Evolutionary conservation across 2,888 invertebrate species (phyloP).

Genomic region (Calliphora vomitoria): DNA sequence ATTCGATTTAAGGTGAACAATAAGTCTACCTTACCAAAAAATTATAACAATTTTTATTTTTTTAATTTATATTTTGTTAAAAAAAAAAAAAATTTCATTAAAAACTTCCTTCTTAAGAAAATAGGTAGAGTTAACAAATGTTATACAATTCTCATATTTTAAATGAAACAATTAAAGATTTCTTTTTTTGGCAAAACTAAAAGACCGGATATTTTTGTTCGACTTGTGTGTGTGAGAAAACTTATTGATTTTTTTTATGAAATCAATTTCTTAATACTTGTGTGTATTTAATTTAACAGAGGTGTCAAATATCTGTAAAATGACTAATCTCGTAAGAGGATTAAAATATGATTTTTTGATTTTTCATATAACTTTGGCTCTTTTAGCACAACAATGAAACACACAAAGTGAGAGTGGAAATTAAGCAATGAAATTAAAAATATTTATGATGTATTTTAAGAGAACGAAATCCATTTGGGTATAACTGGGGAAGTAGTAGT

Average conservation of each 20-base stretch:
- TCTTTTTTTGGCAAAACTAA: not conserved
- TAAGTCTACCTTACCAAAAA: too few relatives aligned
- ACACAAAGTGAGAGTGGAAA: slow-evolving; percentile 27
- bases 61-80: too few relatives aligned
- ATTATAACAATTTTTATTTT: too few relatives aligned
- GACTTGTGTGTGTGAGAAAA: not conserved
- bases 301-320: slow-evolving; percentile 63
- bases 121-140: not conserved
- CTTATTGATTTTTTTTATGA: not conserved
- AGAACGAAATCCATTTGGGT: too few relatives aligned
- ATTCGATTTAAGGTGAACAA: too few relatives aligned
- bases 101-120: slow-evolving; percentile 37
- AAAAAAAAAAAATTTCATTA: too few relatives aligned
- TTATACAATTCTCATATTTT: not conserved
- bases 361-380: not conserved
- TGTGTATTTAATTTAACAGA: slow-evolving; percentile 48
- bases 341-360: slow-evolving; percentile 57
- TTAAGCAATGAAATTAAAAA: not conserved
- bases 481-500: too few relatives aligned
- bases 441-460: slow-evolving; percentile 1
- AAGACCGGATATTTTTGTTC: slow-evolving; percentile 19
- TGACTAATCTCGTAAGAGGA: slow-evolving; percentile 68
- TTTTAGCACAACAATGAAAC: not conserved
- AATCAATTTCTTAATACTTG: slow-evolving; percentile 44
- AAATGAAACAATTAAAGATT: slow-evolving; percentile 4